Conservation (phyloP, 2,113 vertebrate species). For the Zosterops japonicus region DNA sequence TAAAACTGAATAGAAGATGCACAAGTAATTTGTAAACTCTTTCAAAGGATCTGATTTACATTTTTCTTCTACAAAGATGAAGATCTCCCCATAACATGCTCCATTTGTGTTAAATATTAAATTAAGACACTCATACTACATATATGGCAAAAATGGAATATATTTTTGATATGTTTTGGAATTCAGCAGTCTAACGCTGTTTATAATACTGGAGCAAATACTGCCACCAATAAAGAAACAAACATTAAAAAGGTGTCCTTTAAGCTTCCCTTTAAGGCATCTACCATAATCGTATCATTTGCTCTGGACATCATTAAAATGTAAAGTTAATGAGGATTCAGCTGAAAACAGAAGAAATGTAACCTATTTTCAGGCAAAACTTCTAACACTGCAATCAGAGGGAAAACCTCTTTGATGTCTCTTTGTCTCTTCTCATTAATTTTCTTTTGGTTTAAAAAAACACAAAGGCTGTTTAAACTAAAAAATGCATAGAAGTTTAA, state of each 20-base stretch:
- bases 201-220: constrained; percentile 71
- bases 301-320: constrained; percentile 92
- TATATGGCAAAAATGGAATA: not conserved
- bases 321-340: constrained; percentile 93
- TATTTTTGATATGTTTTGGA: not conserved
- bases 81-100: not conserved
- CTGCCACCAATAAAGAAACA: constrained; percentile 62
- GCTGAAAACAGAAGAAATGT: constrained; percentile 87
- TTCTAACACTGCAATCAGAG: constrained; percentile 90
- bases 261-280: constrained; percentile 80
- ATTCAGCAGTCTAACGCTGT: constrained; percentile 52
- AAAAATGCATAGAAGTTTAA: constrained; percentile 77
- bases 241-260: constrained; percentile 74
- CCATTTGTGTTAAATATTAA: constrained; percentile 18
- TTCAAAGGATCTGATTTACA: constrained; percentile 40
- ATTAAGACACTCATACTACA: not conserved
- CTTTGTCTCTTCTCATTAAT: constrained; percentile 93
- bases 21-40: constrained; percentile 58
- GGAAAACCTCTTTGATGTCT: constrained; percentile 92
- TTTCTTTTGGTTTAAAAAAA: constrained; percentile 81
- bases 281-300: constrained; percentile 77
- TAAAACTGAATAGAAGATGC: constrained; percentile 48
- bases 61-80: constrained; percentile 35
- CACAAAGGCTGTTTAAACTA: constrained; percentile 80
- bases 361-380: constrained; percentile 90